Conservation (phyloP, 2,113 vertebrate genomes). For the Eptesicus fuscus region DNA sequence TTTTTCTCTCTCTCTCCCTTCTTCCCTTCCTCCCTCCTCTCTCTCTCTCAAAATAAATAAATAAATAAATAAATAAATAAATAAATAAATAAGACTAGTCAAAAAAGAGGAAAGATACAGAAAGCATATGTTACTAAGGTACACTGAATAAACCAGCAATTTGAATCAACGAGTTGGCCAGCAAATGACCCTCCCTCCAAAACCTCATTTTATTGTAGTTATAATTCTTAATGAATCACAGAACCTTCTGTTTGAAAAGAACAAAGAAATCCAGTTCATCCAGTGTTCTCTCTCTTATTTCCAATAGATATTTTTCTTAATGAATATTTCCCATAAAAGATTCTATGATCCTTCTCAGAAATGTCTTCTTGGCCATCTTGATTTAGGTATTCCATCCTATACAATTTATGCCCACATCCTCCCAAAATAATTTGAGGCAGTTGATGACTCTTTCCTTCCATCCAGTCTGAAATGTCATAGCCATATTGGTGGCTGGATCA, state of each 20-base stretch:
- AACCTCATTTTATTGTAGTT: background rate
- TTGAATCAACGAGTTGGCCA: background rate
- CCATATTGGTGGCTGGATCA: background rate
- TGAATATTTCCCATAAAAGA: background rate
- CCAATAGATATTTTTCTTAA: background rate
- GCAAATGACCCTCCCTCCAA: background rate
- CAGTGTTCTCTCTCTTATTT: background rate
- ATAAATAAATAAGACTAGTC: background rate
- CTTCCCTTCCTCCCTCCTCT: background rate
- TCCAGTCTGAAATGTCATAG: background rate
- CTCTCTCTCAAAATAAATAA: background rate
- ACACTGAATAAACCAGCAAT: background rate
- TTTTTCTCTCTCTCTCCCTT: background rate
- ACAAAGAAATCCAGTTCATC: background rate
- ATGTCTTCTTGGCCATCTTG: background rate
- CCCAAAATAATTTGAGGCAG: background rate
- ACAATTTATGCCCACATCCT: background rate
- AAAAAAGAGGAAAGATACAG: background rate
- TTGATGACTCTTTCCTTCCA: background rate
- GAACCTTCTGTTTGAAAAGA: background rate
- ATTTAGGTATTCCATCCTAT: background rate
- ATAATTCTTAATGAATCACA: background rate
- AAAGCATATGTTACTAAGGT: background rate
- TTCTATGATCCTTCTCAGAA: background rate
- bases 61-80: background rate